phyloP scores from a whole-genome alignment of 2,797 vertebrate genomes.

The Enteromius treurensis region DNA sequence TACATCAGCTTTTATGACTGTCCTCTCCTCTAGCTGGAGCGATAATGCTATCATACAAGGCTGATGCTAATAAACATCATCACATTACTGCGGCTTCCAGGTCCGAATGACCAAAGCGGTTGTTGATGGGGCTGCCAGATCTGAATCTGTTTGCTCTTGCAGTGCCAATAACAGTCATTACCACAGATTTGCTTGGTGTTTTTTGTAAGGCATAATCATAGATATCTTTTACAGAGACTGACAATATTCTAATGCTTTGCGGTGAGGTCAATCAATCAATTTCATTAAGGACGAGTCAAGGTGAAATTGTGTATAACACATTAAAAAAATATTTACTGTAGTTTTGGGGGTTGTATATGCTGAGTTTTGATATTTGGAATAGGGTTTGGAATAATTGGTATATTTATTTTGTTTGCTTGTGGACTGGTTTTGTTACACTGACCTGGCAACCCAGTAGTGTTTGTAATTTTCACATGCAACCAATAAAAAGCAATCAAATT shows the following conservation, averaged over 20 bases:
- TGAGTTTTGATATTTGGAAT: background rate
- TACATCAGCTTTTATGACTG: conserved; percentile 3
- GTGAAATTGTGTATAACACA: background rate
- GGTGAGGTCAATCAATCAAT: background rate
- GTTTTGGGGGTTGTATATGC: background rate
- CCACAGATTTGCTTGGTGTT: background rate
- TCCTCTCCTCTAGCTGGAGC: background rate
- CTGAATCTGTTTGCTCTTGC: conserved; percentile 1
- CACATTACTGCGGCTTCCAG: background rate
- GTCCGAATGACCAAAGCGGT: background rate
- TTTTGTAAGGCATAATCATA: background rate
- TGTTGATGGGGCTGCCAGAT: background rate
- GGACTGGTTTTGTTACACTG: background rate
- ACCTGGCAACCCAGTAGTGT: background rate
- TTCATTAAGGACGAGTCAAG: background rate
- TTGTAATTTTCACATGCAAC: background rate
- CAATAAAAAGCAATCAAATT: background rate
- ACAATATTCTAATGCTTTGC: background rate
- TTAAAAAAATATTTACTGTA: background rate
- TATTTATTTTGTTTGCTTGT: background rate
- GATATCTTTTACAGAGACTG: background rate
- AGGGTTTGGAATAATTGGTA: background rate
- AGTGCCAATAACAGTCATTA: conserved; percentile 1
- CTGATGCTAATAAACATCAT: conserved; percentile 3
- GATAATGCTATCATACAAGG: background rate